Evolutionary conservation across 2,797 vertebrate species (phyloP).

Genomic region (Hipposideros larvatus): DNA sequence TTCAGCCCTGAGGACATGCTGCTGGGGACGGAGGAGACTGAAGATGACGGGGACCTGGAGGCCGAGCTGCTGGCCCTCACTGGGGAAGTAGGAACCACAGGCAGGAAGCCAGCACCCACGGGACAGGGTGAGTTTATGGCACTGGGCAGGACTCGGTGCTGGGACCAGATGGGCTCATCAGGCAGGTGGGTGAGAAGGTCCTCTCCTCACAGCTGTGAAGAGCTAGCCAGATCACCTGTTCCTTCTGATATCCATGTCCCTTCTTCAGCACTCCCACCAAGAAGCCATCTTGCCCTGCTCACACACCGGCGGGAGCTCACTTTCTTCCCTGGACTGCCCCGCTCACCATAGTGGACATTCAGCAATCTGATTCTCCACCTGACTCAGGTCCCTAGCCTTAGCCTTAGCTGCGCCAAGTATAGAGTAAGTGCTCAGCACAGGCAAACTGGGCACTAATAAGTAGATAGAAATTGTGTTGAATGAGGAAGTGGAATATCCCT

Average conservation of each 20-base stretch:
- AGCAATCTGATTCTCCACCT: neutral
- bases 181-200: neutral
- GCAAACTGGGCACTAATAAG: neutral
- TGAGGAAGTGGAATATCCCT: neutral
- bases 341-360: neutral
- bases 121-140: conserved; percentile 90
- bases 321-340: neutral
- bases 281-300: neutral
- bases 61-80: conserved; percentile 96
- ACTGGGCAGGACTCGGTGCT: neutral
- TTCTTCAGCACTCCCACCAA: neutral
- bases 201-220: neutral
- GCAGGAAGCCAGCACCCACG: conserved; percentile 89
- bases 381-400: neutral
- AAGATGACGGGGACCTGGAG: conserved; percentile 93
- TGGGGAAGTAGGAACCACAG: conserved; percentile 87
- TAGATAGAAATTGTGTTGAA: neutral
- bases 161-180: neutral
- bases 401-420: neutral
- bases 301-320: neutral
- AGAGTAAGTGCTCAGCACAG: neutral
- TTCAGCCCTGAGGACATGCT: conserved; percentile 94
- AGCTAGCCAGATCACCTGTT: neutral
- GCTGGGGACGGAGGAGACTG: conserved; percentile 87
- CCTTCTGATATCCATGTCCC: neutral